Base-by-base conservation (phyloP, 2,888 invertebrate genomes). In the Pantelozetes paolii region DNA sequence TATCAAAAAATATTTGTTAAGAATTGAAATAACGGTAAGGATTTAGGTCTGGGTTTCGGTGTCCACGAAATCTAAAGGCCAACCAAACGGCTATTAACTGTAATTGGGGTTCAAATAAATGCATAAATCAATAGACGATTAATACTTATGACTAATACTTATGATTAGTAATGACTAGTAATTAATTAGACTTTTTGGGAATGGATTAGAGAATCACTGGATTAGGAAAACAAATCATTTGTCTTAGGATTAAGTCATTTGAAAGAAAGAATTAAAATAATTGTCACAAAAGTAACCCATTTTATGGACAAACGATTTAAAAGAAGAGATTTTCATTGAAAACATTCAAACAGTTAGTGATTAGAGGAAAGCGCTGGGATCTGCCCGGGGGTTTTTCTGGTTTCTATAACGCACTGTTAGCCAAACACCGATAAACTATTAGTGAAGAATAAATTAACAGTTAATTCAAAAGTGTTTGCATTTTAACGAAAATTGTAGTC, bases 361-460 rank as follows among this genome's bases (percentile, higher is more conserved):
- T 36, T 71, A 71, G 54, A 71, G 71, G 23, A 71, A 45, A 86
- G 94, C 94, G 86, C 93, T 93, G 82, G 95, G 93, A 86, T 94
- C 92, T 86, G 92, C 94, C 80, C 92, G 88, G 81, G 95, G 96
- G 86, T 96, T 94, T 89, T 95, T 95, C 87, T 94, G 94, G 86
- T 97, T 97, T 85, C 97, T 90, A 88, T 93, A 97, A 81, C 95
- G 89, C 83, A 95, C 90, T 81, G 96, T 94, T 88, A 97, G 87
- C 91, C 92, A 91, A 78, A 94, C 92, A 85, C 96, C 96, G 85
- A 95, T 87, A 86, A 97, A 94, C 95, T 97, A 82, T 71, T 54
- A 72, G 57, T 71, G 59, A 30, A 32, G 42, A 59, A 48, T 57
- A 74, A 62, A 71, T 42, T 36, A 45, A 42, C 20, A 30, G 28